Evolutionary conservation across 2,113 vertebrate genomes (phyloP).

Genomic region (Elaphurus davidianus): DNA sequence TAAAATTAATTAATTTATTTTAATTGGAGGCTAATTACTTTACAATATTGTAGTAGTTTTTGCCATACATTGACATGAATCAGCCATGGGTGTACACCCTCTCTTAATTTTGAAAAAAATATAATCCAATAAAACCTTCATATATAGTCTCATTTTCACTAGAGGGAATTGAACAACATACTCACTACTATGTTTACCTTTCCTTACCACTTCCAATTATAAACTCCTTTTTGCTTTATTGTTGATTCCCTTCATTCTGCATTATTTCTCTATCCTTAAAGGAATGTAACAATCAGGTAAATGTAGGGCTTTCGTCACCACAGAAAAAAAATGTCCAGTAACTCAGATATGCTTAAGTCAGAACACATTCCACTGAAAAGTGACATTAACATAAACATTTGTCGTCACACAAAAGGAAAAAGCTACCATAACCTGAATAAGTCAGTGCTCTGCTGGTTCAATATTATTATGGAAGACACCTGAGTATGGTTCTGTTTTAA

Average conservation of each 20-base stretch:
- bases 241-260: not conserved
- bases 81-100: not conserved
- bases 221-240: not conserved
- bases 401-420: not conserved
- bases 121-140: not conserved
- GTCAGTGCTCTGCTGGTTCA: not conserved
- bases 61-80: not conserved
- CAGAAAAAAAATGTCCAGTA: not conserved
- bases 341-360: not conserved
- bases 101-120: not conserved
- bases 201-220: not conserved
- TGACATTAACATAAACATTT: not conserved
- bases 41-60: not conserved
- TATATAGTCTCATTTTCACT: not conserved
- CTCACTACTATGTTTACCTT: not conserved
- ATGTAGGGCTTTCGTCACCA: not conserved
- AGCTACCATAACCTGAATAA: not conserved
- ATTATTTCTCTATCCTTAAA: not conserved
- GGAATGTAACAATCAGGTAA: not conserved
- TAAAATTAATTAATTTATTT: not conserved
- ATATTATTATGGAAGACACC: not conserved
- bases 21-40: not conserved
- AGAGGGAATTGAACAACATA: not conserved
- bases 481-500: not conserved
- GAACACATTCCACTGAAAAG: not conserved